Base-by-base conservation (phyloP, 2,888 invertebrate species). In the Cheilosia soror region DNA sequence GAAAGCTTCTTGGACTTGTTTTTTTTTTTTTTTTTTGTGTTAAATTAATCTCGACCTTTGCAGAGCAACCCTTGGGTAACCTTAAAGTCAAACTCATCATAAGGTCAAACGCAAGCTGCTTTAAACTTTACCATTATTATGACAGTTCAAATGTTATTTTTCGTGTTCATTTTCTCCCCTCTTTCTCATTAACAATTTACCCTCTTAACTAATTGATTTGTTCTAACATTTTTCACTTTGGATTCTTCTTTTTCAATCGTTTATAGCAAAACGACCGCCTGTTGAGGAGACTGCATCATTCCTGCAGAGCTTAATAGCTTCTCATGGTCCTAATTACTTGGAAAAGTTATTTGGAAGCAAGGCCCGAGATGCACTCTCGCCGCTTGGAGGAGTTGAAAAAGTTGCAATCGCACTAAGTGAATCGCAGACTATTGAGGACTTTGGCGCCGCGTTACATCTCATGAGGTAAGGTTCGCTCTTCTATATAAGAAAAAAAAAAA, bases 221-320 rank as follows among this genome's bases (percentile, higher is more conserved):
- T 27, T 5, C 20, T 69, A 9, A 37, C 3, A 63, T 57, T 57
- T 53, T 15, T 40, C 5, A 51, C 0, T 68, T 76, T 68, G 71
- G 66, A 85, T 80, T 87, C 76, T 27, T 51, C 51, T 51, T 92
- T 93, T 42, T 72, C 29, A 29, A 29, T 58, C 33, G n/a, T 66
- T 25, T 93, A 20, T 20, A 98, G 98, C 98, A 27, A 98, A 98
- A 92, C 94, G 98, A 90, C 98, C 98, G 88, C 98, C 98, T 65
- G 98, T 98, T 40, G 98, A 98, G 92, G 98, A 98, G 92, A 98
- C 98, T 0, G 97, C 98, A 55, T 98, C 98, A 84, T 99, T 98
- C 92, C 93, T 99, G 88, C 97, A 98, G 91, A 98, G 98, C 27
- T 94, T 99, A 88, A 94, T 99, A 89, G 97, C 97, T 60, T 98